Percentiles rank a stretch among this genome's conserved stretches.
phyloP scores from a whole-genome alignment of 2,888 invertebrate genomes.

The Melanostoma mellinum region DNA sequence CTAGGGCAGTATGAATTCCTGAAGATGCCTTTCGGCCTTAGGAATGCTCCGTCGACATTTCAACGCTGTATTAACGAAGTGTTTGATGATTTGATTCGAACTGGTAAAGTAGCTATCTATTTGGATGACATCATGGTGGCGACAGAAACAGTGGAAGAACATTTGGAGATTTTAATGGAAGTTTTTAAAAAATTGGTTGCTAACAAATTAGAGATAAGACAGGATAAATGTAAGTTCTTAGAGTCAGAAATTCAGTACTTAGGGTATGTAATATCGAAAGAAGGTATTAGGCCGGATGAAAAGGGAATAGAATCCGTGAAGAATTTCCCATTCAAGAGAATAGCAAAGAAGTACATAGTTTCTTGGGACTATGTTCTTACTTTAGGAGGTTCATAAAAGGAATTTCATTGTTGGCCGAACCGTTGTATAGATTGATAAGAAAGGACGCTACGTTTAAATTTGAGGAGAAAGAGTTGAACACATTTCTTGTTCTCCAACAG shows the following conservation, averaged over 20 bases:
- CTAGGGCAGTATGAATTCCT: not conserved
- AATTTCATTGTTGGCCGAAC: conserved; percentile 74
- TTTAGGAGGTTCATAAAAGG: conserved; percentile 55
- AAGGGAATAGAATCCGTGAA: not conserved
- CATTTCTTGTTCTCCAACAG: conserved; percentile 46
- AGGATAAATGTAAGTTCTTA: conserved; percentile 17
- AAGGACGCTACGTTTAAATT: conserved; percentile 54
- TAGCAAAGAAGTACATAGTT: conserved; percentile 27
- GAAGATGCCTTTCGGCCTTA: not conserved
- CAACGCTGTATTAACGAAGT: not conserved
- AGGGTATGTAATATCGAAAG: conserved; percentile 26
- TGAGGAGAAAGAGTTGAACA: conserved; percentile 35
- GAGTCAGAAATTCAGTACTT: no score
- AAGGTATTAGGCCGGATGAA: conserved; percentile 21
- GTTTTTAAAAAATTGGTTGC: conserved; percentile 1
- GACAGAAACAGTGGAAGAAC: not conserved
- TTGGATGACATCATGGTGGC: conserved; percentile 3
- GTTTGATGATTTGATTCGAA: not conserved
- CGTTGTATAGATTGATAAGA: conserved; percentile 75
- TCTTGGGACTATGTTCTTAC: conserved; percentile 62
- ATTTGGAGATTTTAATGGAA: not conserved
- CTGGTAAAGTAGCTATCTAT: not conserved
- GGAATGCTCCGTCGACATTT: not conserved
- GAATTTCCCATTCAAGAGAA: conserved; percentile 1
- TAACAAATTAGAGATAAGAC: conserved; percentile 11